Evolutionary conservation across 2,113 vertebrate genomes (phyloP).

Genomic region (Takifugu bimaculatus): DNA sequence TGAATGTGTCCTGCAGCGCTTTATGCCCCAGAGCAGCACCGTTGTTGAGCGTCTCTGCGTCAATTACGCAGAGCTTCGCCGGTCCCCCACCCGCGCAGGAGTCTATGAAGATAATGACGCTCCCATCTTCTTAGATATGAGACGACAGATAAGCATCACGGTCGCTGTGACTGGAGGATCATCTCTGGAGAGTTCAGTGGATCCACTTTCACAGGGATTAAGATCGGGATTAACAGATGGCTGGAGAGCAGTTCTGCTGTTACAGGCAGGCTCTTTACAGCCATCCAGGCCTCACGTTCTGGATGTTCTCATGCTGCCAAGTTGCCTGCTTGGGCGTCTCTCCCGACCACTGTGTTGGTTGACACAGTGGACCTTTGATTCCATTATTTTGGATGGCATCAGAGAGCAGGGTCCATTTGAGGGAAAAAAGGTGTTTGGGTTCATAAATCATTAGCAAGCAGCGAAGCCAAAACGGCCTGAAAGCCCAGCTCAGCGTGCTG

Average conservation of each 20-base stretch:
- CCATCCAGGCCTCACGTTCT: too few species aligned
- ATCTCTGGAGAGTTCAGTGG: conserved; percentile 10
- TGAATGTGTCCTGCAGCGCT: too few species aligned
- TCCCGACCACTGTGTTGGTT: too few species aligned
- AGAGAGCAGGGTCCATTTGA: too few species aligned
- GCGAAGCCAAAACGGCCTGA: not conserved
- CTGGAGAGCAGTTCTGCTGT: not conserved
- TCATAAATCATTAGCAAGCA: too few species aligned
- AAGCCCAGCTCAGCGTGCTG: not conserved
- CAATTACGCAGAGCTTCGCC: not conserved
- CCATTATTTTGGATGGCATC: too few species aligned
- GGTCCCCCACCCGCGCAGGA: conserved; percentile 4
- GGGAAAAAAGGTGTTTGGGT: too few species aligned
- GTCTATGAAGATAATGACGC: conserved; percentile 13
- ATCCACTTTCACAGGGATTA: conserved; percentile 3
- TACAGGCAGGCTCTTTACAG: not conserved
- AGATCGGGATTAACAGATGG: conserved; percentile 25
- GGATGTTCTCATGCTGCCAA: too few species aligned
- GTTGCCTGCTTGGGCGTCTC: too few species aligned
- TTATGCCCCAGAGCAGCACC: not conserved
- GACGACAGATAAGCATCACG: conserved; percentile 31
- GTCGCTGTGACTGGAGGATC: conserved; percentile 17
- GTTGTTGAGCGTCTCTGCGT: not conserved
- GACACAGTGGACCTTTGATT: too few species aligned
- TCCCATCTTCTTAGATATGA: conserved; percentile 25